Evolutionary conservation across 2,797 vertebrate genomes (phyloP).

Genomic region (Coregonus ussuriensis): DNA sequence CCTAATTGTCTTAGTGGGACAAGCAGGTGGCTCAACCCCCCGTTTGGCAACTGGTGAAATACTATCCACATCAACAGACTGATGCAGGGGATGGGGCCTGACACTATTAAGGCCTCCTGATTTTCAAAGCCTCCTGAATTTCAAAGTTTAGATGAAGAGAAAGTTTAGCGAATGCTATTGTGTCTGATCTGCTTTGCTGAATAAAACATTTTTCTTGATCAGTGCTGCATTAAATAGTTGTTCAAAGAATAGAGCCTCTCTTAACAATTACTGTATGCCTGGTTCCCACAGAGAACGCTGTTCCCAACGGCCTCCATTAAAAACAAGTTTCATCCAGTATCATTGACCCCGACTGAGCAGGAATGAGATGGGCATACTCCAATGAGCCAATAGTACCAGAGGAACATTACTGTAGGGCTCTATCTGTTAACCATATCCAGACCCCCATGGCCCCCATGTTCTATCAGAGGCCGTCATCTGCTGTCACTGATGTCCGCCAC

Average conservation of each 20-base stretch:
- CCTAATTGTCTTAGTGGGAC: slow-evolving; percentile 66
- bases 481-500: not conserved
- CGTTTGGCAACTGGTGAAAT: slow-evolving; percentile 59
- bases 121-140: slow-evolving; percentile 43
- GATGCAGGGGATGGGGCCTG: slow-evolving; percentile 25
- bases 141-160: slow-evolving; percentile 51
- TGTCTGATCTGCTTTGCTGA: slow-evolving; percentile 60
- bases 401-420: not conserved
- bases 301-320: slow-evolving; percentile 30
- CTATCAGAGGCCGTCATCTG: not conserved
- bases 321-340: slow-evolving; percentile 15
- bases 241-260: no score
- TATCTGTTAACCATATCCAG: not conserved
- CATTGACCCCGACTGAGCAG: slow-evolving; percentile 22
- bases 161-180: slow-evolving; percentile 46
- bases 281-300: slow-evolving; percentile 29
- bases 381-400: slow-evolving; percentile 2
- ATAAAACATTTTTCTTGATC: slow-evolving; percentile 62
- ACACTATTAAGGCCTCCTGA: slow-evolving; percentile 27
- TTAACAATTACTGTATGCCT: slow-evolving; percentile 13
- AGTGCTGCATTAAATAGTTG: slow-evolving; percentile 24
- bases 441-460: not conserved
- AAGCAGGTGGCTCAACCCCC: slow-evolving; percentile 66
- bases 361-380: slow-evolving; percentile 29
- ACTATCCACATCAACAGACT: slow-evolving; percentile 38